These are phyloP conservation scores for Branchinecta sandiegonensis DNA, from an alignment of 2,888 invertebrate genomes.

Conservation along the genomic window DNA sequence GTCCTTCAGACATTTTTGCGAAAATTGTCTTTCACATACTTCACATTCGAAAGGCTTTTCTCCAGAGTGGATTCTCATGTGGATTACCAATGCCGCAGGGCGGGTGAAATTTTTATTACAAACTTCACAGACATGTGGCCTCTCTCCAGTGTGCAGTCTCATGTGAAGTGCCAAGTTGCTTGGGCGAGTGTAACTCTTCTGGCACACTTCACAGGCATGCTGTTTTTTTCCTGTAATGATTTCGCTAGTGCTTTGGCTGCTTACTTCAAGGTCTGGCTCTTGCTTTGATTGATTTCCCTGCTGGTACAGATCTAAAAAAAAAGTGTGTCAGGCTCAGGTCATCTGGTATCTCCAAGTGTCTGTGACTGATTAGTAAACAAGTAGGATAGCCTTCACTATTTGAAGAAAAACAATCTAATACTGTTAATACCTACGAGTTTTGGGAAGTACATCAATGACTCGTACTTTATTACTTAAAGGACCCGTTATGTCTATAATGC, in stretches of 20 bases:
- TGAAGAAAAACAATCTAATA: no score
- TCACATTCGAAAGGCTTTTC: conserved; percentile 20
- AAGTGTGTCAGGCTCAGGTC: no score
- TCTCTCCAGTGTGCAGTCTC: conserved; percentile 20
- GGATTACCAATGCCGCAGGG: conserved; percentile 14
- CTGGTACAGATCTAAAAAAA: no score
- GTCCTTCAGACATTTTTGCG: background rate
- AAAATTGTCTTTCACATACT: conserved; percentile 16
- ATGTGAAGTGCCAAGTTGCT: conserved; percentile 14
- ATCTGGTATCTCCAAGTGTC: no score
- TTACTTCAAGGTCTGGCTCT: no score
- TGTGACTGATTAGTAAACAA: no score
- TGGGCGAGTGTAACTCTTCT: background rate
- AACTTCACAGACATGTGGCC: conserved; percentile 19
- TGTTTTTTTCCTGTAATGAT: conserved; percentile 1
- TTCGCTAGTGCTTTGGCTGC: background rate
- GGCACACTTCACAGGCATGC: conserved; percentile 16
- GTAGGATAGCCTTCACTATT: no score
- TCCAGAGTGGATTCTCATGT: conserved; percentile 19
- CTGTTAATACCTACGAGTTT: no score
- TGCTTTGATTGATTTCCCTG: no score
- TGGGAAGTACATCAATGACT: no score
- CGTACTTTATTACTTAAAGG: no score
- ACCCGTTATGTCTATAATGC: no score
- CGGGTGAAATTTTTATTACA: conserved; percentile 19